phyloP scores from a whole-genome alignment of 1,140 invertebrate species.

The Brachionus manjavacas region DNA sequence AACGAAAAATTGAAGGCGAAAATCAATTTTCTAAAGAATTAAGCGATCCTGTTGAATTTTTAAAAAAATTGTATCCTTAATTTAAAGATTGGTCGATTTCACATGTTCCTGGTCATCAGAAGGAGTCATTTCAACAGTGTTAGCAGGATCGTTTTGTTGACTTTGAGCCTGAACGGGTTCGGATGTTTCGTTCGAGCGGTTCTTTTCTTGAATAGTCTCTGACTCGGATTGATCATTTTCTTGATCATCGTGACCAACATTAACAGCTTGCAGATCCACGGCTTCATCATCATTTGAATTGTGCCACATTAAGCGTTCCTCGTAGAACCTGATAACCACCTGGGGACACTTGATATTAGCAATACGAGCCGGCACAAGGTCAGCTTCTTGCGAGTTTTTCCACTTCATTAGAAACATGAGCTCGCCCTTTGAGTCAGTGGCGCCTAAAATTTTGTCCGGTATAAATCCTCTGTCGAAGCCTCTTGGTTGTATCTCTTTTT shows the following conservation, averaged over 20 bases:
- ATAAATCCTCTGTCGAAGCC: conserved; percentile 85
- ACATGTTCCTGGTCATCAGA: background rate
- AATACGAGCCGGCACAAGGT: conserved; percentile 80
- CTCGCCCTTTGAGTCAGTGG: conserved; percentile 83
- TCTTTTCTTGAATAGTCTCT: background rate
- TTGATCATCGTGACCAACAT: background rate
- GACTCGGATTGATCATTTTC: background rate
- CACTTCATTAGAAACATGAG: conserved; percentile 96
- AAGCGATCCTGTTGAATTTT: background rate
- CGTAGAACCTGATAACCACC: conserved; percentile 91
- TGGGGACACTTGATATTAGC: conserved; percentile 88
- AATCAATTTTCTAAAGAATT: background rate
- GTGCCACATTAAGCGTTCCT: conserved; percentile 89
- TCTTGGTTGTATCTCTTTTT: conserved; percentile 44
- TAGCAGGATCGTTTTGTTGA: background rate
- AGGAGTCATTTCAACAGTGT: background rate
- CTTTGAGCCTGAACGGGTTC: background rate
- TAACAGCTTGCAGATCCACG: background rate
- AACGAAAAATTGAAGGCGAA: background rate
- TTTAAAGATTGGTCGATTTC: background rate
- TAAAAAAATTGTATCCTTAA: background rate
- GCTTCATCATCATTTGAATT: conserved; percentile 12
- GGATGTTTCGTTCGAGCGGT: background rate
- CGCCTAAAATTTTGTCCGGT: conserved; percentile 87
- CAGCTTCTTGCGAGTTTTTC: conserved; percentile 90